Evolutionary conservation across 2,113 vertebrate genomes (phyloP), one percentile per base, ranked within the genome.

Genomic region (Oophaga pumilio): DNA sequence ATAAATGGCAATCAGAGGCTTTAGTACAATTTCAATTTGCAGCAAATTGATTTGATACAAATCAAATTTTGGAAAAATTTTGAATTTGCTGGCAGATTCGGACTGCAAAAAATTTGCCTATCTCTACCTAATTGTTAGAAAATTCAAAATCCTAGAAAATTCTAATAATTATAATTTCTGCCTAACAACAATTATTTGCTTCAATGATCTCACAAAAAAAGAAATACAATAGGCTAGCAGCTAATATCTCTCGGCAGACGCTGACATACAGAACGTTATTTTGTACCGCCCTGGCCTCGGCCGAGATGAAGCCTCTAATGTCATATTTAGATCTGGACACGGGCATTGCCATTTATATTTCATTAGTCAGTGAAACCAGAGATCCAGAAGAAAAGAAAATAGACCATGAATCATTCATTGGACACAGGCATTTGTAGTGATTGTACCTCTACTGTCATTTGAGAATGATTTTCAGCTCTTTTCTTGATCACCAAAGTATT

Each of bases 281-380:
- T 24, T 77, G 50, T 77, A 26, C 76, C 14, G 76, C n/a, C 49
- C 28, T 57, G 43, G 33, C 49, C 57, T 85, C 71, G 50, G 71
- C 18, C 17, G 71, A 49, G 84, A 76, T 85, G 69, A 71, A 84
- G 52, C 66, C 66, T 56, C 81, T 53, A 49, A 33, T 85, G 85
- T 78, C 74, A 78, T 66, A 86, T 86, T 86, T 52, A 86, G 85
- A 52, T 79, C 60, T 53, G 33, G 64, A 78, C 74, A 66, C 85
- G 68, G 33, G 76, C 84, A 60, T 76, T 85, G 84, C 85, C 85
- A 86, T 86, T 86, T 86, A 86, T 86, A 86, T 78, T 86, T 86
- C 85, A 86, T 86, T 86, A 86, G 74, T 86, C 85, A 64, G 85
- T 86, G 85, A 86, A 86, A 86, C 60, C 5, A 49, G 85, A 86